phyloP scores from a whole-genome alignment of 2,888 invertebrate species.

The Heliconius erato region DNA sequence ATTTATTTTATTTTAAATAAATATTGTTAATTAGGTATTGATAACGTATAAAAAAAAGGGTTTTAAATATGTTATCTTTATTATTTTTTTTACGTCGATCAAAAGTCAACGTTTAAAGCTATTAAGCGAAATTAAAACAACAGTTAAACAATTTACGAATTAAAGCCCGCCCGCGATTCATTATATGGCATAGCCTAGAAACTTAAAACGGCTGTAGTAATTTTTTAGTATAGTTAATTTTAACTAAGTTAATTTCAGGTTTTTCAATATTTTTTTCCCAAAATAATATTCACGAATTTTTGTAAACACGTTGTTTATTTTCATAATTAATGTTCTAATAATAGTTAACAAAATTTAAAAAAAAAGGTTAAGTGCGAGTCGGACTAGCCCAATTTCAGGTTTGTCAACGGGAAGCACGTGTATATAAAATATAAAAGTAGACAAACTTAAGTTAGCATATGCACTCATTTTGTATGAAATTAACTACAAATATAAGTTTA shows the following conservation, averaged over 20 bases:
- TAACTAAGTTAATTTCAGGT: not conserved
- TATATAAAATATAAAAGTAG: too few relatives aligned
- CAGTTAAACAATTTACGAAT: constrained; percentile 34
- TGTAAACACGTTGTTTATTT: not conserved
- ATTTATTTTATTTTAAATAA: too few relatives aligned
- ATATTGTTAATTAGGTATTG: not conserved
- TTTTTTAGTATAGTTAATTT: not conserved
- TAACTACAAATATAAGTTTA: too few relatives aligned
- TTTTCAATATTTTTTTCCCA: not conserved
- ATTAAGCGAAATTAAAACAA: constrained; percentile 36
- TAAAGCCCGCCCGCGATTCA: constrained; percentile 37
- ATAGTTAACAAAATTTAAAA: too few relatives aligned
- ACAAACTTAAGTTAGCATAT: too few relatives aligned
- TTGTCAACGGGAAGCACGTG: too few relatives aligned
- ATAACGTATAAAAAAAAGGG: too few relatives aligned
- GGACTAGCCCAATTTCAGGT: too few relatives aligned
- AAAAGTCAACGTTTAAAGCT: constrained; percentile 25
- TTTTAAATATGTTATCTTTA: too few relatives aligned
- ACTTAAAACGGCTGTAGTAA: not conserved
- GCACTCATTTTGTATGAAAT: too few relatives aligned
- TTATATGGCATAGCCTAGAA: constrained; percentile 3
- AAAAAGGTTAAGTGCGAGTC: too few relatives aligned
- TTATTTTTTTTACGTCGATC: constrained; percentile 25
- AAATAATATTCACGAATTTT: not conserved
- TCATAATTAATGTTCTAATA: not conserved